These are phyloP conservation scores for Sycophila sp. DNA, from an alignment of 1,140 invertebrate species.

Conservation along the genomic window DNA sequence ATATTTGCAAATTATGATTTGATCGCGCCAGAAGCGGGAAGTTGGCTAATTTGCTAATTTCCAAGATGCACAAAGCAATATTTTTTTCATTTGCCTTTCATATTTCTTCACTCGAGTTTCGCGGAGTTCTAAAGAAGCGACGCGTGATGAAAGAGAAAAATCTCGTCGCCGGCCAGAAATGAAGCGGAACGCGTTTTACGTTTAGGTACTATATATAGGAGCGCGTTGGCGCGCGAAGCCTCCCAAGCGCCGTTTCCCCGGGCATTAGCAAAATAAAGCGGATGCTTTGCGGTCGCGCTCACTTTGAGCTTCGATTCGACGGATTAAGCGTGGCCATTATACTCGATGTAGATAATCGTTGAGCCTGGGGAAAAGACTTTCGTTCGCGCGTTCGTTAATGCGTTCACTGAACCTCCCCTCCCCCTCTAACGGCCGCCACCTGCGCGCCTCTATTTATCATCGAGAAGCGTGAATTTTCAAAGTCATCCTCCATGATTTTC, in stretches of 20 bases:
- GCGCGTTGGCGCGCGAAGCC: background rate
- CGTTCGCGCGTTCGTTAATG: conserved; percentile 24
- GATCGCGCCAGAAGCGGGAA: background rate
- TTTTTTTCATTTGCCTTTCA: too few species aligned
- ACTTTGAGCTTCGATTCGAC: conserved; percentile 32
- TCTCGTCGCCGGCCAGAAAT: background rate
- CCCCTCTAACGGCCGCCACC: too few species aligned
- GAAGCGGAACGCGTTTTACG: conserved; percentile 13
- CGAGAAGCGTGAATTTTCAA: background rate
- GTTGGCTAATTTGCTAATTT: background rate
- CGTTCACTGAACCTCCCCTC: conserved; percentile 31
- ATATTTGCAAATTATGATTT: background rate
- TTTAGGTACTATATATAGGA: too few species aligned
- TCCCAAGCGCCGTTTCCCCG: background rate
- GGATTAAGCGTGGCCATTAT: conserved; percentile 25
- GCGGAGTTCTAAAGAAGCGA: background rate
- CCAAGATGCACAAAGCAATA: background rate
- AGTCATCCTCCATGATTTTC: conserved; percentile 11
- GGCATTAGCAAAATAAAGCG: conserved; percentile 32
- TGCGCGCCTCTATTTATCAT: too few species aligned
- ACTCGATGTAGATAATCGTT: background rate
- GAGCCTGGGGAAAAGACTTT: conserved; percentile 1
- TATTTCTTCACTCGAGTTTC: background rate
- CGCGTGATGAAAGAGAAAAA: background rate
- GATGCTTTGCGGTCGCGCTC: conserved; percentile 16